phyloP scores from a whole-genome alignment of 1,140 invertebrate species.

The Neodiprion pinetum region DNA sequence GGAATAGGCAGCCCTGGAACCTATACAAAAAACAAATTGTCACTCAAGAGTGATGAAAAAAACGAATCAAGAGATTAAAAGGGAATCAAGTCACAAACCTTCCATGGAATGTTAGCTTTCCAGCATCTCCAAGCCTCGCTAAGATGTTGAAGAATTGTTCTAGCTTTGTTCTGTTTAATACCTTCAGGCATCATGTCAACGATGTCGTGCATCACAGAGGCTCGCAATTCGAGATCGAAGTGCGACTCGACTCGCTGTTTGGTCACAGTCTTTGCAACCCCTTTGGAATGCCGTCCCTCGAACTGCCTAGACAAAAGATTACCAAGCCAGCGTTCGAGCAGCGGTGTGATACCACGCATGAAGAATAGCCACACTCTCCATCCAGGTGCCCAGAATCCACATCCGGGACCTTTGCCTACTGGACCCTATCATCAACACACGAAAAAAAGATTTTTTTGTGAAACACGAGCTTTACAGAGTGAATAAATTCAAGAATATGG shows the following conservation, averaged over 20 bases:
- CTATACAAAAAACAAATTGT: slow-evolving; percentile 57
- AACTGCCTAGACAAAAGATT: slow-evolving; percentile 98
- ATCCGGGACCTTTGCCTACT: slow-evolving; percentile 98
- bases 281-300: slow-evolving; percentile 98
- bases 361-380: slow-evolving; percentile 99
- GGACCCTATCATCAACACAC: slow-evolving; percentile 74
- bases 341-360: slow-evolving; percentile 97
- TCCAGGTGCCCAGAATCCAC: slow-evolving; percentile 98
- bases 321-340: slow-evolving; percentile 97
- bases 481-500: too few species aligned
- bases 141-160: slow-evolving; percentile 98
- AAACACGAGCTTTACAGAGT: too few species aligned
- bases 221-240: slow-evolving; percentile 97
- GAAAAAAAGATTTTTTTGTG: slow-evolving; percentile 19
- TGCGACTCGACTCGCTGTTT: slow-evolving; percentile 99
- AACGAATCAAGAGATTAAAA: slow-evolving; percentile 11
- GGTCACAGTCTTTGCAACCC: slow-evolving; percentile 98
- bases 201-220: slow-evolving; percentile 99
- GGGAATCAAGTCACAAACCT: slow-evolving; percentile 64
- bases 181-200: slow-evolving; percentile 99
- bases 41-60: neutral
- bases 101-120: slow-evolving; percentile 99
- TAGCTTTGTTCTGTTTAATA: slow-evolving; percentile 99
- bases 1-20: slow-evolving; percentile 98
- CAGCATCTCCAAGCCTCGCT: slow-evolving; percentile 99